These are phyloP conservation scores for Drosophila santomea DNA, from an alignment of 1,140 invertebrate genomes.

Conservation along the genomic window DNA sequence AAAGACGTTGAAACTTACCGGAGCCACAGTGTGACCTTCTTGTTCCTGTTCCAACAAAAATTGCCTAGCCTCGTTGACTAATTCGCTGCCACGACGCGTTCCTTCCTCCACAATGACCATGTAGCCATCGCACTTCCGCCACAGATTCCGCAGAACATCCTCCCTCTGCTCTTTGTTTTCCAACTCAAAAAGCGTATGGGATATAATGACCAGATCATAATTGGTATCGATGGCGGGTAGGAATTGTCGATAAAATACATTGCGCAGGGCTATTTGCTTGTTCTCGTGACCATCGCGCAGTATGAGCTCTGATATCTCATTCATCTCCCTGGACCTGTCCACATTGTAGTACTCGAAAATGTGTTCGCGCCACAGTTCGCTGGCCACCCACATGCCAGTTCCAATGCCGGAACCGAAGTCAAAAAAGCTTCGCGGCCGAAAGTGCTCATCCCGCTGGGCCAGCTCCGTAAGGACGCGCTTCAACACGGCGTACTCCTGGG, in stretches of 20 bases:
- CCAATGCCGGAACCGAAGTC: constrained; percentile 97
- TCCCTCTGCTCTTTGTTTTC: constrained; percentile 88
- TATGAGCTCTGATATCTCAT: constrained; percentile 90
- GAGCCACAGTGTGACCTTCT: constrained; percentile 89
- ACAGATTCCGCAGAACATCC: constrained; percentile 90
- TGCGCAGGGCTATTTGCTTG: constrained; percentile 86
- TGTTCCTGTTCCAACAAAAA: constrained; percentile 86
- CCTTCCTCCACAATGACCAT: constrained; percentile 94
- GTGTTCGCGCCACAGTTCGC: constrained; percentile 88
- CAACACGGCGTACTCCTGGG: constrained; percentile 91
- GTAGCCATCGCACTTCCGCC: constrained; percentile 93
- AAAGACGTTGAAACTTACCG: constrained; percentile 85
- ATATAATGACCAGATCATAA: constrained; percentile 93
- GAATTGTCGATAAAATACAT: constrained; percentile 92
- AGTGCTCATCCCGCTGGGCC: constrained; percentile 87
- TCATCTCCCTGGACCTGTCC: constrained; percentile 92
- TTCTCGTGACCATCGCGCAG: constrained; percentile 88
- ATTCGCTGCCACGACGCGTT: constrained; percentile 91
- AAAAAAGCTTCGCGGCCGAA: constrained; percentile 91
- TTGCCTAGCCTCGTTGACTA: constrained; percentile 91
- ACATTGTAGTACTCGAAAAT: constrained; percentile 93
- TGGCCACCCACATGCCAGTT: constrained; percentile 92
- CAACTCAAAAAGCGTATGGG: constrained; percentile 93
- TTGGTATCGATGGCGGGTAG: constrained; percentile 89
- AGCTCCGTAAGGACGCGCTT: constrained; percentile 91